These are phyloP conservation scores for Scyliorhinus canicula DNA, from an alignment of 2,797 vertebrate species.

Conservation along the genomic window DNA sequence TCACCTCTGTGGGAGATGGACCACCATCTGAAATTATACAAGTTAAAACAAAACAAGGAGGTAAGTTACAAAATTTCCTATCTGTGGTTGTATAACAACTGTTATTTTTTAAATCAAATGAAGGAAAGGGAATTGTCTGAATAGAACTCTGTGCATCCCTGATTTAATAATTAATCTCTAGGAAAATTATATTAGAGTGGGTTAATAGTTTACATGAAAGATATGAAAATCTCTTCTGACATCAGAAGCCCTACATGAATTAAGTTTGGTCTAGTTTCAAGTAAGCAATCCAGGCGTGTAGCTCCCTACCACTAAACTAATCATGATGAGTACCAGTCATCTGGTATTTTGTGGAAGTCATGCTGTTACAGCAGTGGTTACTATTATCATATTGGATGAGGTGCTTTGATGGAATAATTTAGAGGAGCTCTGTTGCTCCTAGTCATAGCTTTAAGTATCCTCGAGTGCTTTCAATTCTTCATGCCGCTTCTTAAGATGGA, in stretches of 20 bases:
- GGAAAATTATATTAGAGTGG: neutral
- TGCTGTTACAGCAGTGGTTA: neutral
- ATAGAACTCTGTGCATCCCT: neutral
- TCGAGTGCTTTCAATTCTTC: neutral
- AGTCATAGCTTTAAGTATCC: neutral
- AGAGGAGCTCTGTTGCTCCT: neutral
- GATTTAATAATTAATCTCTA: neutral
- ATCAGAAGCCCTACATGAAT: neutral
- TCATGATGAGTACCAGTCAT: neutral
- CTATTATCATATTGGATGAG: neutral
- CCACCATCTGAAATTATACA: constrained; percentile 82
- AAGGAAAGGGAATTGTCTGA: neutral
- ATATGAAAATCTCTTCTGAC: neutral
- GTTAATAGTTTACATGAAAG: neutral
- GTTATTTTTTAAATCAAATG: neutral
- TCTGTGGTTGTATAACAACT: neutral
- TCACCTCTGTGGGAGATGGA: constrained; percentile 86
- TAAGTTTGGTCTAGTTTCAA: neutral
- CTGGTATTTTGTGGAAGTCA: neutral
- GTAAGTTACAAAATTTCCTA: constrained; percentile 55
- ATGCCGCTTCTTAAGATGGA: neutral
- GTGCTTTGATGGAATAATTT: neutral
- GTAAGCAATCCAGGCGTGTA: neutral
- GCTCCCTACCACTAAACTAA: neutral
- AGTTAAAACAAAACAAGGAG: constrained; percentile 91